Percentiles rank a stretch among this genome's conserved stretches.
Evolutionary conservation across 2,888 invertebrate species (phyloP).

Genomic region (Stenotaenia linearis): DNA sequence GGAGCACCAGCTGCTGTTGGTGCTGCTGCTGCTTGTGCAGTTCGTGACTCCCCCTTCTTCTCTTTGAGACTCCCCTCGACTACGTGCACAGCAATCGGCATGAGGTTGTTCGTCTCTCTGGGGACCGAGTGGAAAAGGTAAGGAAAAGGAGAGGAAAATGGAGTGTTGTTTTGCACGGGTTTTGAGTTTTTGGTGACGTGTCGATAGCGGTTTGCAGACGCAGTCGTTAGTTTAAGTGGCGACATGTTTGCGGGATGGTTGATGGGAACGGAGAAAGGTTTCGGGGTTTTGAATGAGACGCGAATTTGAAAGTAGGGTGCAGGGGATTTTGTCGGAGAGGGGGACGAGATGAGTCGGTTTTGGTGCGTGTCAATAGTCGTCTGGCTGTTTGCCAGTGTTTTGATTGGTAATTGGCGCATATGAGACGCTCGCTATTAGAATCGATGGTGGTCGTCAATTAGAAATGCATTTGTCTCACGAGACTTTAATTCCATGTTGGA

Average conservation of each 20-base stretch:
- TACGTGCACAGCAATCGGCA: conserved; percentile 4
- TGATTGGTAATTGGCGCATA: neutral
- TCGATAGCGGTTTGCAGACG: neutral
- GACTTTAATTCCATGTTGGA: neutral
- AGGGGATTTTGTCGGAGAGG: neutral
- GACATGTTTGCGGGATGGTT: neutral
- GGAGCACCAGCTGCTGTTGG: conserved; percentile 2
- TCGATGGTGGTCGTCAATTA: neutral
- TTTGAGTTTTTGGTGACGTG: neutral
- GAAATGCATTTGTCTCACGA: neutral
- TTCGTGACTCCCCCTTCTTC: conserved; percentile 4
- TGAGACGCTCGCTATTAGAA: neutral
- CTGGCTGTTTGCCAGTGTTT: conserved; percentile 9
- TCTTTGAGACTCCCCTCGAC: neutral
- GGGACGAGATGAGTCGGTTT: neutral
- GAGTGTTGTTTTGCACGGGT: neutral
- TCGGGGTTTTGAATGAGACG: neutral
- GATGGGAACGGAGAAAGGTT: neutral
- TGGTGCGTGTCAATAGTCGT: neutral
- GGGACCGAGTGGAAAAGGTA: neutral
- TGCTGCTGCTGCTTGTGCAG: neutral
- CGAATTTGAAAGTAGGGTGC: too few relatives aligned
- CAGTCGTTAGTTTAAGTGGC: neutral
- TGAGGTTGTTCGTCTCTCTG: neutral
- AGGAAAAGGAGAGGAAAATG: too few relatives aligned